Base-by-base conservation (phyloP, 2,888 invertebrate species). In the Anoncus sp. region DNA sequence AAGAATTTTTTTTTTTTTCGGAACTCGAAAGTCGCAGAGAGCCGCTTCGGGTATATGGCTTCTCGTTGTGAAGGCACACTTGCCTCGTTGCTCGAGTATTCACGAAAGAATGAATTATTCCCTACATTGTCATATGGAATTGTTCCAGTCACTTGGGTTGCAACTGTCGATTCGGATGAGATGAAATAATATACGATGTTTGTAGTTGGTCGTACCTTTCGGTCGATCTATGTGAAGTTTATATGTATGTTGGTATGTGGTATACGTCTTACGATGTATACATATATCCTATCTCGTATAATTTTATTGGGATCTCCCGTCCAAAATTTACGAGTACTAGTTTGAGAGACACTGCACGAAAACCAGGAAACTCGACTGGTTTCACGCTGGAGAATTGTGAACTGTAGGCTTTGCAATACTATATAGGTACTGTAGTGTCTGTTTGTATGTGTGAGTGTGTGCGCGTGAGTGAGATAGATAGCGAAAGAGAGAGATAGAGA, bases 301-400 rank as follows among this genome's bases (percentile, higher is more conserved):
- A 45, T 7, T 43, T 65, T 66, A 55, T 20, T 49, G 70, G 60
- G 74, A 76, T 81, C 70, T 85, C 85, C 82, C 77, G 83, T 84
- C 6, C 82, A 84, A 88, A 85, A 87, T 88, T 88, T 87, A 87
- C 80, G 86, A 85, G 81, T 80, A 81, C 80, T 78, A 82, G 83
- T 86, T 78, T 87, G 87, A 86, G 87, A 87, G 84, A 85, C 87
- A 86, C 87, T 87, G 88, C 81, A 77, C 82, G 81, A 85, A 88
- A 86, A 88, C 86, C 86, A 82, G 83, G 71, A 70, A 74, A 74
- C 74, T 66, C 66, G 75, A 71, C 49, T n/a, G 62, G 43, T 71
- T 66, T 71, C 71, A 55, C 59, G 62, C 40, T 62, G 71, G 49
- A 67, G 78, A 78, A 78, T 71, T 71, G 71, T 75, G 75, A 75